Evolutionary conservation across 2,113 vertebrate genomes (phyloP), one percentile per base, ranked within the genome.

Genomic region (Sturnus vulgaris): DNA sequence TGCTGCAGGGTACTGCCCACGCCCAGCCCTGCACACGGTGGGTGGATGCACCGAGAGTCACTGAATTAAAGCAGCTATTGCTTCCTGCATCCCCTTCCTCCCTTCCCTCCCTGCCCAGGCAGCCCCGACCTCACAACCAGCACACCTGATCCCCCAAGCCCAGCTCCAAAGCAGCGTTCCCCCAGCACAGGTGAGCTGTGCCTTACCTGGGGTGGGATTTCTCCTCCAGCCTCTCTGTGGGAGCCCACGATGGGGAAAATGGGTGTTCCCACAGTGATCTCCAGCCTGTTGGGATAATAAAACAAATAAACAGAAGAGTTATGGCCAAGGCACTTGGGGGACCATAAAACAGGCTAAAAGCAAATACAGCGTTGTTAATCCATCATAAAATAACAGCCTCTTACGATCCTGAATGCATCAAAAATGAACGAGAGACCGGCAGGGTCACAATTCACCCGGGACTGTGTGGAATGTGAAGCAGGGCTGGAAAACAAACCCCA

Each of bases 361-460:
- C 93, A 94, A 85, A 90, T 30, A 76, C 66, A 82, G 82, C 4
- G 0, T 49, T 28, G 1, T 95, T 95, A 90, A 96, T 96, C 95
- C 93, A 82, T 94, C 93, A 90, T 87, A 93, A 95, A 96, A 76
- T 65, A 95, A 69, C 92, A 95, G 92, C 85, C 63, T 79, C 85
- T 91, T 21, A 85, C 9, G 1, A n/a, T 93, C 84, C 90, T 7
- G 37, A 72, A 91, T 49, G 88, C 90, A 88, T 76, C 90, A 69
- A 56, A 90, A 87, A 91, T 7, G 81, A 94, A 61, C 2, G 5
- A 49, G 78, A 71, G 90, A 68, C 2, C 0, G 0, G 57, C 44
- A 6, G 87, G 85, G 78, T 71, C 11, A 1, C 61, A 30, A 5
- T 5, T 56, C 50, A 55, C 9, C 24, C 70, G 0, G 90, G 70